These are phyloP conservation scores for Hippocampus guttulatus DNA, from an alignment of 2,113 vertebrate genomes.

Conservation along the genomic window DNA sequence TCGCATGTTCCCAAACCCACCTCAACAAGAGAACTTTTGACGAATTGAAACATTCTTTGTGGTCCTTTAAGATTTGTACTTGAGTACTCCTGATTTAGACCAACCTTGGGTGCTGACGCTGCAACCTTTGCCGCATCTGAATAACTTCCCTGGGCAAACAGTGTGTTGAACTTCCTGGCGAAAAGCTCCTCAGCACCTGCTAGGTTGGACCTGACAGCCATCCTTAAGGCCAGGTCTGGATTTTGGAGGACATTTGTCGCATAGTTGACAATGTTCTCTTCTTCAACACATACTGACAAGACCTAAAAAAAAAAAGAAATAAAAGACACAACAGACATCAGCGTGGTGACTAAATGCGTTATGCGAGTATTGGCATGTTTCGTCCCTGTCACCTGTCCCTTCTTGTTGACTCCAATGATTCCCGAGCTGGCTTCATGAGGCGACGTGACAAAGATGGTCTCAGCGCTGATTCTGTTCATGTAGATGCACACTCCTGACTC, in stretches of 20 bases:
- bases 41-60: no score
- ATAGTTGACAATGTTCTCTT: conserved; percentile 93
- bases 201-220: conserved; percentile 86
- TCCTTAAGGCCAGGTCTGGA: conserved; percentile 84
- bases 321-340: not conserved
- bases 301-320: conserved; percentile 65
- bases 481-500: conserved; percentile 91
- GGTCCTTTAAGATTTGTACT: no score
- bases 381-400: conserved; percentile 80
- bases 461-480: conserved; percentile 90
- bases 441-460: conserved; percentile 91
- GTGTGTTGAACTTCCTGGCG: conserved; percentile 83
- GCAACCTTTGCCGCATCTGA: conserved; percentile 89
- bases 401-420: conserved; percentile 92
- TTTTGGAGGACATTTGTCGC: conserved; percentile 87
- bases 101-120: conserved; percentile 87
- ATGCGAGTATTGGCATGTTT: no score
- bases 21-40: no score
- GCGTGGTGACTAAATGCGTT: not conserved
- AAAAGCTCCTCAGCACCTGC: conserved; percentile 88
- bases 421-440: conserved; percentile 86
- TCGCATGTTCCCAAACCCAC: no score
- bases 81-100: not conserved
- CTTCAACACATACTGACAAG: conserved; percentile 89
- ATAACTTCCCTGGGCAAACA: conserved; percentile 87